Evolutionary conservation across 2,797 vertebrate genomes (phyloP).

Genomic region (Anabacerthia variegaticeps): DNA sequence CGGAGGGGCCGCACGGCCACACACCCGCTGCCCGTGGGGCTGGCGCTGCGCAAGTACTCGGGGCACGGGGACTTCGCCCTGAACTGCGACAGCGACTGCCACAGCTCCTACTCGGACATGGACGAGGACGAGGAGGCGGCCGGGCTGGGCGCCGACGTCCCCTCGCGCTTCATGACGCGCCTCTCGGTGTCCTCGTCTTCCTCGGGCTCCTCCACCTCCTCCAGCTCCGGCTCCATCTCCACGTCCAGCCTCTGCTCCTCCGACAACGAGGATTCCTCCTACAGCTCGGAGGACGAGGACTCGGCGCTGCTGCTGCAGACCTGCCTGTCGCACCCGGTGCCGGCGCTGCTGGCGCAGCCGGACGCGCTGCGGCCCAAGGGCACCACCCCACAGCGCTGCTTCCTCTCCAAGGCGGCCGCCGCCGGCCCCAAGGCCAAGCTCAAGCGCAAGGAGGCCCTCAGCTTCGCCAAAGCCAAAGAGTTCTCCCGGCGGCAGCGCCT

Average conservation of each 20-base stretch:
- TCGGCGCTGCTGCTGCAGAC: constrained; percentile 87
- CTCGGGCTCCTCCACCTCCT: constrained; percentile 91
- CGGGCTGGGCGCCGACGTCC: constrained; percentile 75
- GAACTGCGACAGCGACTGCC: constrained; percentile 91
- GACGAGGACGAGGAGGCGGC: constrained; percentile 90
- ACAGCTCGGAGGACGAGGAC: constrained; percentile 92
- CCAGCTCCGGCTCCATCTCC: constrained; percentile 91
- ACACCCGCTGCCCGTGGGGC: constrained; percentile 78
- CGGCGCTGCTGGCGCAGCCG: constrained; percentile 83
- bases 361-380: constrained; percentile 77
- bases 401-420: constrained; percentile 81
- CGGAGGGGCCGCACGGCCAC: constrained; percentile 79
- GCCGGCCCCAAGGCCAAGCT: constrained; percentile 81
- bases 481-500: constrained; percentile 90
- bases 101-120: constrained; percentile 93
- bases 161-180: constrained; percentile 88
- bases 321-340: constrained; percentile 85
- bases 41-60: constrained; percentile 83
- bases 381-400: constrained; percentile 77
- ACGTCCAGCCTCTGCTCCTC: constrained; percentile 96
- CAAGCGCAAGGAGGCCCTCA: constrained; percentile 88
- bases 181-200: constrained; percentile 91
- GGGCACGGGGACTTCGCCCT: constrained; percentile 82
- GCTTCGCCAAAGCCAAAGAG: constrained; percentile 88
- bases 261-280: constrained; percentile 95